Conservation (phyloP, 2,113 vertebrate species). For the Polypterus senegalus region DNA sequence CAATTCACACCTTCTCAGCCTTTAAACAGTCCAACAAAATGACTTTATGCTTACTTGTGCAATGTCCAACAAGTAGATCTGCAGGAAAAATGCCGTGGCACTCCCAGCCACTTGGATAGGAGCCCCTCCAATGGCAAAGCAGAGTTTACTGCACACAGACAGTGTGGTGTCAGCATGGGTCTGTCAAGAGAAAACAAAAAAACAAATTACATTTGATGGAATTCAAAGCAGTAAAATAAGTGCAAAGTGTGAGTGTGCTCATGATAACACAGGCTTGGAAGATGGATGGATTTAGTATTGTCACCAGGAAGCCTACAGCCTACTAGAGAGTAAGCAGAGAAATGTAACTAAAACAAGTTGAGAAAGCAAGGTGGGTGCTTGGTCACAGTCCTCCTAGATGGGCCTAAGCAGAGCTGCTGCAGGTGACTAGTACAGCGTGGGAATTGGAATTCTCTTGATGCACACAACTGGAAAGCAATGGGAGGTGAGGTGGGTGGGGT, state of each 20-base stretch:
- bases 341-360: not conserved
- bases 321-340: not conserved
- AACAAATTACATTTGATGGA: not conserved
- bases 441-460: not conserved
- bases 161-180: slow-evolving; percentile 47
- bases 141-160: slow-evolving; percentile 68
- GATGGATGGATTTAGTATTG: no score
- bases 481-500: no score
- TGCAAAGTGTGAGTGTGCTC: not conserved
- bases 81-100: slow-evolving; percentile 83
- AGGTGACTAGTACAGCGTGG: not conserved
- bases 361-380: slow-evolving; percentile 5
- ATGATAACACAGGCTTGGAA: not conserved
- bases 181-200: slow-evolving; percentile 31
- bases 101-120: slow-evolving; percentile 84
- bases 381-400: not conserved
- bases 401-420: not conserved
- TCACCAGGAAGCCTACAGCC: not conserved
- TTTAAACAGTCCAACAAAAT: no score
- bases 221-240: not conserved
- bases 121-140: slow-evolving; percentile 85
- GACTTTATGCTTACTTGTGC: slow-evolving; percentile 59
- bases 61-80: slow-evolving; percentile 87
- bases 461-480: no score
- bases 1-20: no score